Evolutionary conservation across 2,113 vertebrate genomes (phyloP), one percentile per base, ranked within the genome.

Genomic region (Isichthys henryi): DNA sequence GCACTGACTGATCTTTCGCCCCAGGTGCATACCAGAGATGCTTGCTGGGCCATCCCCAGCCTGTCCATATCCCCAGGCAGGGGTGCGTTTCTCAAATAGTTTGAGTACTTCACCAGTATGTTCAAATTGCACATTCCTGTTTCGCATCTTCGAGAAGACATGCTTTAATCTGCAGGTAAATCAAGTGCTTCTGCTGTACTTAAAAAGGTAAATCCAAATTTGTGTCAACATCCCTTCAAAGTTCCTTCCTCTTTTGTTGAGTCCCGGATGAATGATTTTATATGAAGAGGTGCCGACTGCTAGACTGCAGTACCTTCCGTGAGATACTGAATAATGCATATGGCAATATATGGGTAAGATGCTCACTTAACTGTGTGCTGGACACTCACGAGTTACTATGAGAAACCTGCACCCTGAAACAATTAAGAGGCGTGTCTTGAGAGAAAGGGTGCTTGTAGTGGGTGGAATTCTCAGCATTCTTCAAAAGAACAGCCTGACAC

Each of bases 101-200:
- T 74, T 17, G 52, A 83, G 46, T 80, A 3, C 3, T 85, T 53
- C 89, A 83, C 89, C 91, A 92, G 91, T 92, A 91, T 89, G 87
- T 86, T 89, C 90, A 80, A 90, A 95, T 94, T 94, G 91, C 91
- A 91, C 91, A 91, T 93, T 93, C 90, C 88, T 90, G 77, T 45
- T 50, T 77, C 13, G 35, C 35, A 6, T 86, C 52, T 46, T 83
- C 88, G 90, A 91, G 39, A 10, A 35, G 11, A 46, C 74, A 31
- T 46, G 21, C 49, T 45, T 19, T 52, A 56, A 39, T 90, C 62
- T 52, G n/a, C 87, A 85, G 56, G 27, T 66, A 74, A 39, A 46
- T 80, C 83, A 17, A 13, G 56, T 50, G 89, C 84, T 15, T 85
- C 27, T 80, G 46, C 50, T 85, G 43, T 8, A 66, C 15, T 43